Evolutionary conservation across 2,888 invertebrate species (phyloP).

Genomic region (Trissoscelio sp.): DNA sequence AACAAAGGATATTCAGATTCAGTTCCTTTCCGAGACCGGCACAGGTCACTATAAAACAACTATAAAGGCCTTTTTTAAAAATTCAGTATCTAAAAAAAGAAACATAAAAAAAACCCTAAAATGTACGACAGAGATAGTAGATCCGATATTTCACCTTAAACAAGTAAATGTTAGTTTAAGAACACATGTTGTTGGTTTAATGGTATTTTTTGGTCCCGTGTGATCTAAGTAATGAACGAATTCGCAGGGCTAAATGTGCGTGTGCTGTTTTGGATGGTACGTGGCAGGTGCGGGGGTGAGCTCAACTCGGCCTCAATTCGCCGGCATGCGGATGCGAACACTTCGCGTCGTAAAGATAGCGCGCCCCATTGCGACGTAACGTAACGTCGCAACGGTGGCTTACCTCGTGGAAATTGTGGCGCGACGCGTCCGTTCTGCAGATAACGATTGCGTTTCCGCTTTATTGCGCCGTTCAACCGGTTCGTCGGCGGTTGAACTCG

Average conservation of each 20-base stretch:
- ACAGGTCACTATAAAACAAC: too few species aligned
- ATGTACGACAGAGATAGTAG: too few species aligned
- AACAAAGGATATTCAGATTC: too few species aligned
- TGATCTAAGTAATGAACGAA: too few species aligned
- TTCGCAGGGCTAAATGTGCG: neutral
- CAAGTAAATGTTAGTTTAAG: too few species aligned
- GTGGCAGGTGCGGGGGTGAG: constrained; percentile 10
- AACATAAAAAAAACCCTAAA: too few species aligned
- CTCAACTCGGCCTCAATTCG: constrained; percentile 2
- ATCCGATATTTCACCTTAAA: too few species aligned
- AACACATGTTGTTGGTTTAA: too few species aligned
- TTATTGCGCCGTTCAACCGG: constrained; percentile 66
- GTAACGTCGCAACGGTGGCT: constrained; percentile 48
- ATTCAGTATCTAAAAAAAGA: too few species aligned
- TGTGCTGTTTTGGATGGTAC: neutral
- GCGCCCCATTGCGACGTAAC: constrained; percentile 25
- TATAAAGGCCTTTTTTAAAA: too few species aligned
- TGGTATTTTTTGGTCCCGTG: too few species aligned
- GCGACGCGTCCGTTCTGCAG: constrained; percentile 43
- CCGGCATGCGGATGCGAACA: constrained; percentile 60
- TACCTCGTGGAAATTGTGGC: constrained; percentile 18
- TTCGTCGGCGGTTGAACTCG: constrained; percentile 59
- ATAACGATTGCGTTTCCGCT: constrained; percentile 67
- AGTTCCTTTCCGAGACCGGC: too few species aligned
- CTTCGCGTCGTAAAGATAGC: constrained; percentile 70